Evolutionary conservation across 2,797 vertebrate genomes (phyloP), one percentile per base, ranked within the genome.

Genomic region (Protosalanx chinensis): DNA sequence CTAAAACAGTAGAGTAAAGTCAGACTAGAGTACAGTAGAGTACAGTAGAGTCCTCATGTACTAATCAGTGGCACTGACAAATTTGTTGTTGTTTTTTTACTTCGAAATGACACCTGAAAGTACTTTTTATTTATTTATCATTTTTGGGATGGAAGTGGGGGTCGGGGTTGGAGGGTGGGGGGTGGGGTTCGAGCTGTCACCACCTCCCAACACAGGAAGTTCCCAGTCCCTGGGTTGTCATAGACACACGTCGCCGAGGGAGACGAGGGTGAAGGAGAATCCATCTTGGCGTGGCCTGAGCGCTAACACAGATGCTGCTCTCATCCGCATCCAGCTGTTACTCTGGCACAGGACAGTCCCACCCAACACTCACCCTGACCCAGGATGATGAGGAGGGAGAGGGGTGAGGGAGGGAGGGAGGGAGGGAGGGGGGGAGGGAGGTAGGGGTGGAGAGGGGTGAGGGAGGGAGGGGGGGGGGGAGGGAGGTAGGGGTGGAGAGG

Each of bases 301-400:
- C 81, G 72, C 75, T 77, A 86, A 86, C 75, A 72, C 90, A 91
- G 89, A 88, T 90, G 89, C 63, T 72, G 32, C 23, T 27, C 1
- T 27, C 23, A 27, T 27, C 23, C 23, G 23, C 27, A 70, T 73
- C 76, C 73, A 72, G 27, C 53, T 59, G 67, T 70, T 46, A 49
- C 70, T 29, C 76, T 68, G 46, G 56, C 59, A 51, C 46, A 49
- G 60, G 57, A 15, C 65, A 53, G 41, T 12, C 37, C 6, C 12
- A 6, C 70, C 33, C 64, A 6, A 75, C 75, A 64, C 71, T 72
- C 53, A 67, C 65, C 51, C 63, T 56, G 68, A 37, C 41, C 3
- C 2, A 46, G 41, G 41, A 46, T 46, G 58, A 41, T 68, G 66
- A 72, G 59, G 63, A 15, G 41, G 41, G 37, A 6, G 33, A 35